Base-by-base conservation (phyloP, 2,888 invertebrate genomes). In the Cephonodes hylas region DNA sequence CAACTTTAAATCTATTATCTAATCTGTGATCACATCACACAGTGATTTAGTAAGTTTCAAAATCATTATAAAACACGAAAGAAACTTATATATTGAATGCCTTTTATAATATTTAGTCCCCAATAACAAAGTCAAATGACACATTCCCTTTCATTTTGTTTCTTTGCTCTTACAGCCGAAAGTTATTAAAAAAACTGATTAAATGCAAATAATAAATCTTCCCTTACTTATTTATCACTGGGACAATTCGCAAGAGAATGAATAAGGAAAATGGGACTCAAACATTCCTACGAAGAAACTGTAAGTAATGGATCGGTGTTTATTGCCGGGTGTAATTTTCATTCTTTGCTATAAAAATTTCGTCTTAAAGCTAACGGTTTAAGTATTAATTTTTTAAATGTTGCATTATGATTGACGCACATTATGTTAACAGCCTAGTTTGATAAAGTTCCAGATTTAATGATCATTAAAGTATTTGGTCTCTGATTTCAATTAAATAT, bases 181-280 rank as follows among this genome's bases (percentile, higher is more conserved):
- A 48, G 48, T 27, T 48, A 25, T 48, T 27, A 38, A 48, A 25
- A 48, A 31, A 53, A 53, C 53, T 53, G 53, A 31, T 53, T 53
- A 53, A 53, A 31, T 20, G 18, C 53, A 53, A 31, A 53, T 31
- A 31, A 53, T 53, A 53, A 53, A 53, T 53, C 53, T 53, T 18
- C 31, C 18, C 27, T 18, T 10, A 53, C 31, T 31, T 53, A 38
- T 31, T 53, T 53, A 8, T 31, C 53, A 38, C 53, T 10, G 18
- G 10, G 18, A 53, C 18, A 53, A 53, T 18, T 53, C 27, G 18
- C 18, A 31, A 53, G 53, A 53, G 15, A 53, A 31, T 53, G 31
- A 53, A 31, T 53, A 31, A 53, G 31, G 53, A 53, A 53, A 53
- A 53, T 53, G 53, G 53, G 7, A 31, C 18, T 18, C 38, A 38